Conservation (phyloP, 2,113 vertebrate species). For the Vicugna pacos region DNA sequence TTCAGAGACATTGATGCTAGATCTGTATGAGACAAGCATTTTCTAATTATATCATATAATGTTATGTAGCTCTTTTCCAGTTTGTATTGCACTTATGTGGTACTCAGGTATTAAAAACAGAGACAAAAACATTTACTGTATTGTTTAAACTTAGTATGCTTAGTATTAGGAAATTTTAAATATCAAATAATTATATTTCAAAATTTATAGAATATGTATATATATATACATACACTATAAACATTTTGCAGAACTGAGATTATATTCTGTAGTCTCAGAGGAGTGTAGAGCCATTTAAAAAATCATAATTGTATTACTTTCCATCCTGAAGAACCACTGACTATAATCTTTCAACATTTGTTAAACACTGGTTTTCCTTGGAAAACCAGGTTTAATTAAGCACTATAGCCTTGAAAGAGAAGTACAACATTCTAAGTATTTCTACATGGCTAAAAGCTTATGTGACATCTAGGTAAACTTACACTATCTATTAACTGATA, state of each 20-base stretch:
- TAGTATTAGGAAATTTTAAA: conserved; percentile 50
- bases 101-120: conserved; percentile 15
- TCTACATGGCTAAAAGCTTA: conserved; percentile 84
- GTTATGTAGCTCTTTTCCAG: not conserved
- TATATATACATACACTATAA: not conserved
- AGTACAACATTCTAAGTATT: conserved; percentile 85
- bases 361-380: conserved; percentile 79
- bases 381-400: conserved; percentile 84
- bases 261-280: conserved; percentile 57
- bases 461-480: conserved; percentile 86
- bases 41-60: not conserved
- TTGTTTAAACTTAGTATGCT: conserved; percentile 38
- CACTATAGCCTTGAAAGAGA: conserved; percentile 81
- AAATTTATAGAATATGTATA: not conserved
- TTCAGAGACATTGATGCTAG: conserved; percentile 43
- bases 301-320: conserved; percentile 89
- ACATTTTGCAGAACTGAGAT: conserved; percentile 71
- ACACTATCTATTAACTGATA: conserved; percentile 91
- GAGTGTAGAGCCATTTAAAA: conserved; percentile 84
- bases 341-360: conserved; percentile 89
- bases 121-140: not conserved
- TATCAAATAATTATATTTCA: conserved; percentile 36
- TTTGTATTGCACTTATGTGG: not conserved
- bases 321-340: conserved; percentile 87
- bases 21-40: not conserved